Evolutionary conservation across 2,797 vertebrate species (phyloP).

Genomic region (Lagodon rhomboides): DNA sequence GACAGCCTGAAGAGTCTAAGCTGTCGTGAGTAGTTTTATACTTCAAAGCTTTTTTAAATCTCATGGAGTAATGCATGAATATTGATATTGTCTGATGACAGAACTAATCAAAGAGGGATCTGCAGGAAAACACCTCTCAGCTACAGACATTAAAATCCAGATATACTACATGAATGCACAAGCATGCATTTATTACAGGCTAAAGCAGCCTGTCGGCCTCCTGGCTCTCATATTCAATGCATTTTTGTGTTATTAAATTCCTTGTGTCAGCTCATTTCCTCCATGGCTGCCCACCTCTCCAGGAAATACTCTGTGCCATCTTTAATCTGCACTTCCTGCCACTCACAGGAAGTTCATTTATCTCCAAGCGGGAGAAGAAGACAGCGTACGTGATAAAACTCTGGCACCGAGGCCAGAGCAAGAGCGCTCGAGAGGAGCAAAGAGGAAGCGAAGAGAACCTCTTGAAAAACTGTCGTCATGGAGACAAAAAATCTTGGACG

Average conservation of each 20-base stretch:
- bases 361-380: constrained; percentile 27
- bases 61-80: constrained; percentile 8
- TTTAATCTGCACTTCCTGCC: constrained; percentile 72
- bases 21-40: constrained; percentile 19
- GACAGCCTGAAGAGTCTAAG: constrained; percentile 7
- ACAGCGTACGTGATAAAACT: constrained; percentile 38
- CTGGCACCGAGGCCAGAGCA: constrained; percentile 7
- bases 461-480: constrained; percentile 52
- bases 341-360: constrained; percentile 71
- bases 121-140: constrained; percentile 24
- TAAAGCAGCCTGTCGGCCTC: constrained; percentile 31
- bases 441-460: constrained; percentile 26
- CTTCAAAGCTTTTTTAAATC: constrained; percentile 14
- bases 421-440: constrained; percentile 15
- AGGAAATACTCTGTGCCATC: constrained; percentile 66
- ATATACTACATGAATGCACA: constrained; percentile 16
- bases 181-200: constrained; percentile 22
- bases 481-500: constrained; percentile 58
- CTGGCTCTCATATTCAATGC: constrained; percentile 41
- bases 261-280: constrained; percentile 73
- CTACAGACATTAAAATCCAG: constrained; percentile 7
- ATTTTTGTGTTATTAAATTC: constrained; percentile 60
- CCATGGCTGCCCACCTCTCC: constrained; percentile 50
- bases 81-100: constrained; percentile 28
- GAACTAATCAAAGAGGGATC: constrained; percentile 22